A percentile compares a stretch with the other conserved stretches of the same genome.
phyloP scores from a whole-genome alignment of 2,113 vertebrate species.

The Corythaixoides concolor region DNA sequence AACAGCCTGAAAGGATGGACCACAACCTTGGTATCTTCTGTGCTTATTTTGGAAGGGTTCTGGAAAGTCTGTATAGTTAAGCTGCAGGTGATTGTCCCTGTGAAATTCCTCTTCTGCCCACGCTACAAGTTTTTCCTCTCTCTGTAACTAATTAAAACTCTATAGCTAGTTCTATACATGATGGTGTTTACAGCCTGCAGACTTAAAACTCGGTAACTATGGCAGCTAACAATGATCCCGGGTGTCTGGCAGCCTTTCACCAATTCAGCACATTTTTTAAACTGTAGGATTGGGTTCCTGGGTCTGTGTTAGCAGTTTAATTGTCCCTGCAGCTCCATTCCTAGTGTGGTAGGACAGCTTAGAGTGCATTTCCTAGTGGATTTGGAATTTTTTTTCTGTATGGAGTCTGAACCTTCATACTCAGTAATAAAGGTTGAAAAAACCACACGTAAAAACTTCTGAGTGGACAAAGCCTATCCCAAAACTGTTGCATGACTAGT shows the following conservation, averaged over 20 bases:
- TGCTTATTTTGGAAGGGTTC: background rate
- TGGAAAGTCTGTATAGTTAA: background rate
- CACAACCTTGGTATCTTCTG: background rate
- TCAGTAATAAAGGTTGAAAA: background rate
- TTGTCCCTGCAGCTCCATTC: background rate
- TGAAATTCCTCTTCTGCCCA: background rate
- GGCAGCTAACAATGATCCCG: background rate
- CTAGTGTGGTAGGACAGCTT: background rate
- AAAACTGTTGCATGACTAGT: background rate
- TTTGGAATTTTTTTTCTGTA: background rate
- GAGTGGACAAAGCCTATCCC: background rate
- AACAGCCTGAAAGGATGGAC: background rate
- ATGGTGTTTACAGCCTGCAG: background rate
- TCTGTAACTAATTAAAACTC: background rate
- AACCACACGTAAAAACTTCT: background rate
- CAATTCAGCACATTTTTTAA: slow-evolving; percentile 29
- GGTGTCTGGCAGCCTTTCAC: slow-evolving; percentile 42
- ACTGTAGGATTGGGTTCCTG: slow-evolving; percentile 26
- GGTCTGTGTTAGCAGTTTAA: slow-evolving; percentile 47
- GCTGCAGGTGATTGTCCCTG: background rate
- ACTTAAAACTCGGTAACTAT: background rate
- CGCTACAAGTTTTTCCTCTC: background rate
- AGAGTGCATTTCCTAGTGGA: slow-evolving; percentile 11
- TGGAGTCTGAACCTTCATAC: background rate
- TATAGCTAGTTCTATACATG: background rate